Base-by-base conservation (phyloP, 1,140 invertebrate genomes). In the Ephestia elutella region DNA sequence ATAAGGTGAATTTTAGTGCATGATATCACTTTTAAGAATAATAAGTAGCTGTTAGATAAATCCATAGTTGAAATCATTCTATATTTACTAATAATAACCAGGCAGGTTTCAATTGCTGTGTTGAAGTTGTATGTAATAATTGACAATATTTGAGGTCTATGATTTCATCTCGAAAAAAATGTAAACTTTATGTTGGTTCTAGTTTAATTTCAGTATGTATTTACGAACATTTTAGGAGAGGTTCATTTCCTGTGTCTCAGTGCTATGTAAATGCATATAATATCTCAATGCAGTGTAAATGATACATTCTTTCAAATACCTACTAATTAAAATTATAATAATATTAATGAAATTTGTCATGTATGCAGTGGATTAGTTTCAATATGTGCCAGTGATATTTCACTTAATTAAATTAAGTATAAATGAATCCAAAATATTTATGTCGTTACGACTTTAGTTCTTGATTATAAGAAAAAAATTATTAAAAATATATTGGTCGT, bases 361-460 rank as follows among this genome's bases (percentile, higher is more conserved):
- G 38, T 44, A 8, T 44, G 18, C 50, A 53, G 20, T 15, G n/a
- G 4, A 53, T 25, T 5, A 53, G n/a, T 13, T 53, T 13, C 13
- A 50, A 53, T 53, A n/a, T 20, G 50, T 53, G 50, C 20, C 50
- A 53, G 19, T 50, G 49, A 50, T 65, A 70, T 65, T 72, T 70
- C 69, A 77, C 75, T 84, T 82, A 80, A 85, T 80, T 57, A 75
- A 77, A 80, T 80, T 84, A 85, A 85, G 80, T 81, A 61, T 73
- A 75, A 73, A 72, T 68, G 32, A 70, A 72, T 71, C 65, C 69
- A 78, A 75, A 73, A 67, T 64, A 75, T 78, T 53, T 53, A 66
- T 67, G 58, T 65, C 56, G 56, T 53, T 57, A 56, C 15, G 44
- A 56, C 62, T 72, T 72, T 72, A 70, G 60, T 78, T 73, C 25